phyloP scores from a whole-genome alignment of 1,140 invertebrate species.

The Palaemon carinicauda region DNA sequence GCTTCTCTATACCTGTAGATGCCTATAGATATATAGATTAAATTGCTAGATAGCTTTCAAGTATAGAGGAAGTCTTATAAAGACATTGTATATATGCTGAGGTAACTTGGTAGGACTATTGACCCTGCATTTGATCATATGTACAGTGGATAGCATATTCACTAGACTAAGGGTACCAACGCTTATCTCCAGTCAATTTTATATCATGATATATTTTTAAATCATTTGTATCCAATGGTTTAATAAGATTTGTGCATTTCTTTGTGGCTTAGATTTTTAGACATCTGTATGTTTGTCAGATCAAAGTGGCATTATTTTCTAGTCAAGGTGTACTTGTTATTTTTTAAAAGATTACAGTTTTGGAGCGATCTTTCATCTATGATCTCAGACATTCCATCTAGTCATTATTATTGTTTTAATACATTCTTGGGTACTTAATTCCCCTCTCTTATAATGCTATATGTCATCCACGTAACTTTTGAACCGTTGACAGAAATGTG shows the following conservation, averaged over 20 bases:
- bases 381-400: slow-evolving; percentile 58
- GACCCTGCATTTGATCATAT: slow-evolving; percentile 55
- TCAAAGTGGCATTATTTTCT: slow-evolving; percentile 58
- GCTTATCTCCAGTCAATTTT: slow-evolving; percentile 58
- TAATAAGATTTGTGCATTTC: slow-evolving; percentile 58
- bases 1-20: slow-evolving; percentile 58
- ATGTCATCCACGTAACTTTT: slow-evolving; percentile 52
- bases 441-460: slow-evolving; percentile 29
- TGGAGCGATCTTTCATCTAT: slow-evolving; percentile 57
- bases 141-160: slow-evolving; percentile 58
- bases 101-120: slow-evolving; percentile 51
- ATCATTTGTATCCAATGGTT: slow-evolving; percentile 58
- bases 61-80: slow-evolving; percentile 55
- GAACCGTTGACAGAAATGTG: slow-evolving; percentile 56
- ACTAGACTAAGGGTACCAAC: slow-evolving; percentile 57
- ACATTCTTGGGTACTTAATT: slow-evolving; percentile 43
- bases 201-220: slow-evolving; percentile 59
- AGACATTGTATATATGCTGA: slow-evolving; percentile 51
- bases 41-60: slow-evolving; percentile 57
- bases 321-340: slow-evolving; percentile 57
- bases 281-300: slow-evolving; percentile 55
- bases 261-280: slow-evolving; percentile 57
- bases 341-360: slow-evolving; percentile 55
- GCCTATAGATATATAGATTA: slow-evolving; percentile 56
- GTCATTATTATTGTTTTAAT: slow-evolving; percentile 53